Conservation (phyloP, 2,113 vertebrate genomes). For the Scomber colias region DNA sequence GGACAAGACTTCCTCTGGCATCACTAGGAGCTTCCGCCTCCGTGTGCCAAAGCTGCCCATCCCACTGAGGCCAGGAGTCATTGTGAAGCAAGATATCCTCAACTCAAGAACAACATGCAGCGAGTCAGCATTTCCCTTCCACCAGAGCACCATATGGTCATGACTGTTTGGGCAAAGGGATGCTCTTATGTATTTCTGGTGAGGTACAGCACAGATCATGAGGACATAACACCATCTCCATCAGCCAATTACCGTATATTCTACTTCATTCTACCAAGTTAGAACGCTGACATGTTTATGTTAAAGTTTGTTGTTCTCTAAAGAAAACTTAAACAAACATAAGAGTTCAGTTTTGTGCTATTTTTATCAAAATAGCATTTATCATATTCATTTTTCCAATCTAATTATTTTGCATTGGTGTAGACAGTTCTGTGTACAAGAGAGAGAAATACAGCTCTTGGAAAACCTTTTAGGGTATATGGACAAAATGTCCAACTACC, state of each 20-base stretch:
- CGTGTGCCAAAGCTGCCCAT: conserved; percentile 72
- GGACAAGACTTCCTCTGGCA: conserved; percentile 79
- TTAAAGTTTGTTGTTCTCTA: too few relatives aligned
- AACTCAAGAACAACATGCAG: conserved; percentile 60
- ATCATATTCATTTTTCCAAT: not conserved
- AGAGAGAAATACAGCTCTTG: not conserved
- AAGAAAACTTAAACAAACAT: too few relatives aligned
- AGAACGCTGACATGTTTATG: too few relatives aligned
- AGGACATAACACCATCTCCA: not conserved
- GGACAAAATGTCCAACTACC: not conserved
- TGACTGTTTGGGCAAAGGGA: conserved; percentile 41
- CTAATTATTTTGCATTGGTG: not conserved
- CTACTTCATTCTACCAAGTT: not conserved
- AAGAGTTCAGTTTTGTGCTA: too few relatives aligned
- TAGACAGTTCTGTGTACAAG: not conserved
- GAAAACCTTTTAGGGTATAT: not conserved
- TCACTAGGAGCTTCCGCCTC: conserved; percentile 83
- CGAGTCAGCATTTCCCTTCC: conserved; percentile 67
- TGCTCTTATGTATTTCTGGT: conserved; percentile 39
- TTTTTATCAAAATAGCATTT: not conserved
- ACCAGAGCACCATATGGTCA: conserved; percentile 77
- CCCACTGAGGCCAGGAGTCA: conserved; percentile 77
- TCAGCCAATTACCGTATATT: not conserved
- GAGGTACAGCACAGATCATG: conserved; percentile 27
- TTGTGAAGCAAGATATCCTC: conserved; percentile 55